Conservation (phyloP, 2,113 vertebrate species). For the Chloropsis cyanopogon region DNA sequence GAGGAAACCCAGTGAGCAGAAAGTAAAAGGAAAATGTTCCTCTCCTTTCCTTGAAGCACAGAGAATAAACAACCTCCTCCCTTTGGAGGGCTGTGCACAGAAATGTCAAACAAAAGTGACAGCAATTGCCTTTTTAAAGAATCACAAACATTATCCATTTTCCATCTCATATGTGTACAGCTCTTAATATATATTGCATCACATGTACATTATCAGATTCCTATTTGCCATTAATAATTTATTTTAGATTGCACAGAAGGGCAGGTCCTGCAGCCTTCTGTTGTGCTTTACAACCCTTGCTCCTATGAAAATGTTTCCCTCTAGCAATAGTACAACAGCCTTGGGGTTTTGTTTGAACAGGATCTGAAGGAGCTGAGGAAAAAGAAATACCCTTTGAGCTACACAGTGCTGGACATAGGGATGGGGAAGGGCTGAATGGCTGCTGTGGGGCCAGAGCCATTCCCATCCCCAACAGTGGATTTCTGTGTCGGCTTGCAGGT, state of each 20-base stretch:
- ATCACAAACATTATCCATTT: neutral
- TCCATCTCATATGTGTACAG: neutral
- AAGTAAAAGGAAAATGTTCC: constrained; percentile 20
- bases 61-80: constrained; percentile 22
- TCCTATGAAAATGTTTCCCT: neutral
- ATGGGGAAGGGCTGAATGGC: neutral
- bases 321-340: neutral
- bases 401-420: neutral
- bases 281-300: neutral
- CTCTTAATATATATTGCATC: neutral
- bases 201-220: neutral
- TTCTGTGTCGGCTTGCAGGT: neutral
- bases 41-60: neutral
- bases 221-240: neutral
- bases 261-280: neutral
- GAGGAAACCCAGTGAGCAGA: constrained; percentile 27
- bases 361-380: neutral
- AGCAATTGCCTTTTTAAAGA: neutral
- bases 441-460: neutral
- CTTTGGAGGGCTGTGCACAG: neutral
- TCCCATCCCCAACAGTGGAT: neutral
- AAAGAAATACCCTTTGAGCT: neutral
- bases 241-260: neutral
- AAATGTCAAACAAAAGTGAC: neutral
- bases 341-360: neutral